Percentiles rank a stretch among this genome's conserved stretches.
Evolutionary conservation across 2,888 invertebrate genomes (phyloP).

Genomic region (Trilocha varians): DNA sequence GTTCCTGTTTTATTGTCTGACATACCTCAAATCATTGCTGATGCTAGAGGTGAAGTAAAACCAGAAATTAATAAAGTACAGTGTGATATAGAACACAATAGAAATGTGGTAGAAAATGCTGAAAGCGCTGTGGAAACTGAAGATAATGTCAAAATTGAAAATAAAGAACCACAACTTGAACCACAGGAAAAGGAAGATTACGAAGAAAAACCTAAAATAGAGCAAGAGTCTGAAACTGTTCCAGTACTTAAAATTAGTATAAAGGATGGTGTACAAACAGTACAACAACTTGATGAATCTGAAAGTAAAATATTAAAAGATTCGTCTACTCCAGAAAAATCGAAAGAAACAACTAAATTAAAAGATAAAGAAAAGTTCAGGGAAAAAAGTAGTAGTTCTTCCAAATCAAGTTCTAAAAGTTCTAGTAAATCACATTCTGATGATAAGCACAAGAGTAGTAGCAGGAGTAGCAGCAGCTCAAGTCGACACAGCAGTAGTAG

Average conservation of each 20-base stretch:
- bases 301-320: slow-evolving; percentile 41
- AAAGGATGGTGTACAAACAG: slow-evolving; percentile 81
- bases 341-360: slow-evolving; percentile 43
- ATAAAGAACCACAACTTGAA: slow-evolving; percentile 8
- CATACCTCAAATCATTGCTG: slow-evolving; percentile 48
- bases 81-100: slow-evolving; percentile 9
- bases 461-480: slow-evolving; percentile 40
- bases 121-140: slow-evolving; percentile 12
- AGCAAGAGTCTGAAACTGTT: slow-evolving; percentile 43
- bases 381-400: slow-evolving; percentile 47
- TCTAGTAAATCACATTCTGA: slow-evolving; percentile 52
- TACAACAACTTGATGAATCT: slow-evolving; percentile 72
- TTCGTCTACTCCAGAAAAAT: slow-evolving; percentile 36
- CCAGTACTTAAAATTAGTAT: slow-evolving; percentile 76
- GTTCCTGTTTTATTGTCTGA: slow-evolving; percentile 48
- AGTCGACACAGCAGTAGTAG: slow-evolving; percentile 45
- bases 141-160: slow-evolving; percentile 9
- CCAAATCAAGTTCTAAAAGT: slow-evolving; percentile 46
- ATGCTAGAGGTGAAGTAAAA: slow-evolving; percentile 32
- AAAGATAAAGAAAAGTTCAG: slow-evolving; percentile 65
- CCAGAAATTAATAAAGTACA: slow-evolving; percentile 17
- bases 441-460: slow-evolving; percentile 53
- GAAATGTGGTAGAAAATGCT: slow-evolving; percentile 13
- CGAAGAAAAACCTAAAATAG: slow-evolving; percentile 24
- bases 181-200: slow-evolving; percentile 5